phyloP scores from a whole-genome alignment of 1,140 invertebrate genomes.

The Aphaenogaster ashmeadi region DNA sequence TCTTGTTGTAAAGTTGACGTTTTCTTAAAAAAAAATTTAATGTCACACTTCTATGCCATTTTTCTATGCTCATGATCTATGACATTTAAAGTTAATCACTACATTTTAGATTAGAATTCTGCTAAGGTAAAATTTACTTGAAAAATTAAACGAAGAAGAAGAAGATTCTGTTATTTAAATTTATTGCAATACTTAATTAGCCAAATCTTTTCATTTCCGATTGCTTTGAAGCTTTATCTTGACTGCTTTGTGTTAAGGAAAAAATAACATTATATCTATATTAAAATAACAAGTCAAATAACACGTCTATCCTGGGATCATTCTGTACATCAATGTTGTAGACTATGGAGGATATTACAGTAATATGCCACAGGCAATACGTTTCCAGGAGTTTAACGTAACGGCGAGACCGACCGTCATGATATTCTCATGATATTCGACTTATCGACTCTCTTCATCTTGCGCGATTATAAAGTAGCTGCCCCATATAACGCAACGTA shows the following conservation, averaged over 20 bases:
- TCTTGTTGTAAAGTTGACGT: background rate
- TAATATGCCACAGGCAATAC: slow-evolving; percentile 38
- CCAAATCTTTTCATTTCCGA: background rate
- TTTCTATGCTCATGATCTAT: background rate
- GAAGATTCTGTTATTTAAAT: background rate
- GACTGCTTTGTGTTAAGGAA: background rate
- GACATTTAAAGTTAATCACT: background rate
- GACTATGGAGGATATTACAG: slow-evolving; percentile 28
- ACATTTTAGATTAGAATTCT: background rate
- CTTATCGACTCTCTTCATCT: slow-evolving; percentile 60
- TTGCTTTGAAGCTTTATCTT: background rate
- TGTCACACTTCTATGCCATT: background rate
- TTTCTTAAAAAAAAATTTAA: background rate
- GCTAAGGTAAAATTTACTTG: background rate
- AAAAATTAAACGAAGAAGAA: background rate
- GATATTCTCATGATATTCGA: slow-evolving; percentile 53
- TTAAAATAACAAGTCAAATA: background rate
- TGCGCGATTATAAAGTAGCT: slow-evolving; percentile 53
- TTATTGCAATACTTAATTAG: background rate
- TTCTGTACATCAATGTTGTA: background rate
- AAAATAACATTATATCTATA: background rate
- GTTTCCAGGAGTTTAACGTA: slow-evolving; percentile 53
- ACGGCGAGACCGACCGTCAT: slow-evolving; percentile 37
- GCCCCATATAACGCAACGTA: slow-evolving; percentile 57
- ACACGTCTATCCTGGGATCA: background rate